Evolutionary conservation across 2,113 vertebrate genomes (phyloP).

Genomic region (Gallinago undulata): DNA sequence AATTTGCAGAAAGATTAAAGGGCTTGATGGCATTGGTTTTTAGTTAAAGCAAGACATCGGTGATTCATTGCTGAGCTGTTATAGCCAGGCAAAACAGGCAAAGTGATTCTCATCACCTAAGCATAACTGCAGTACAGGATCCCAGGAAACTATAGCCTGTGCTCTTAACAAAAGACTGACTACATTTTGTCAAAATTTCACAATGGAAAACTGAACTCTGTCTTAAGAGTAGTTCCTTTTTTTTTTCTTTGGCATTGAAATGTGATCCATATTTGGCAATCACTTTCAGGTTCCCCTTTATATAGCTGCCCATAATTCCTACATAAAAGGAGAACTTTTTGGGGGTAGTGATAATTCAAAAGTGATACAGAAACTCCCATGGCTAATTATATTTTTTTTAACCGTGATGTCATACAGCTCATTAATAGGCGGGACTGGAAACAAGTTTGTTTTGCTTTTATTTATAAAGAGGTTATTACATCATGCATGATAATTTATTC

Average conservation of each 20-base stretch:
- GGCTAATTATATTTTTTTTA: background rate
- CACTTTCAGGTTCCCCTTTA: background rate
- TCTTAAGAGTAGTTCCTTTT: background rate
- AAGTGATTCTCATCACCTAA: background rate
- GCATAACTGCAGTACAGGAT: background rate
- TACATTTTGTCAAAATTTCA: background rate
- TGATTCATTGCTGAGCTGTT: background rate
- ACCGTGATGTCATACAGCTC: background rate
- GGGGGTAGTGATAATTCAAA: background rate
- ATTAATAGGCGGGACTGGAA: background rate
- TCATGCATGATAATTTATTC: background rate
- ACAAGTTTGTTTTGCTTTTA: background rate
- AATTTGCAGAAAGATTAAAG: background rate
- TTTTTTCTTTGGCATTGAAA: background rate
- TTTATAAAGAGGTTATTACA: background rate
- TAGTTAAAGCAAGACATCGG: background rate
- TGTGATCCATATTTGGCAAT: background rate
- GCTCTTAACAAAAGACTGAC: background rate
- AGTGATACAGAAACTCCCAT: background rate
- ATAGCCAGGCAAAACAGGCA: background rate
- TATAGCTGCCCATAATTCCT: background rate
- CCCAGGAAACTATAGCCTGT: background rate
- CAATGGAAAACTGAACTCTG: background rate
- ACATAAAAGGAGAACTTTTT: background rate
- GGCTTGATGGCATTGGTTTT: background rate